Evolutionary conservation across 1,140 invertebrate genomes (phyloP), one percentile per base, ranked within the genome.

Genomic region (Mycetomoellerius zeteki): DNA sequence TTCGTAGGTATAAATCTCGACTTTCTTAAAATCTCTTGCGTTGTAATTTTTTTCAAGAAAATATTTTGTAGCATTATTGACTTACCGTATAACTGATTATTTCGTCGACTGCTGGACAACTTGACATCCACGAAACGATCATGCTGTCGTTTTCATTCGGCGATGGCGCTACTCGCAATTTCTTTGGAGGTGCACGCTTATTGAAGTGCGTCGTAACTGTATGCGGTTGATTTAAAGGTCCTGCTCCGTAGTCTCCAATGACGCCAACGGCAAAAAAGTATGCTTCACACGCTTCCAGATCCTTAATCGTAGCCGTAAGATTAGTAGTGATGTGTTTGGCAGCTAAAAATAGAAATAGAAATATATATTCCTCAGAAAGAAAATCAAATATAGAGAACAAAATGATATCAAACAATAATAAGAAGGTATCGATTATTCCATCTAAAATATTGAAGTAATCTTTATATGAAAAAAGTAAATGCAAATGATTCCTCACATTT

Each of bases 181-280:
- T 94, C 87, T 97, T 97, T 10, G 97, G 97, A 8, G 96, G 95
- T 27, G 97, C 96, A 65, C 94, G 96, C 1, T 95, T 89, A 92
- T 97, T 96, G 84, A 96, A 96, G 78, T 96, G 95, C 0, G 98
- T 98, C 3, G 95, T 92, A 3, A 97, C 94, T n/a, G 93, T 94
- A 0, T 94, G 81, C 0, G 96, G 95, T 47, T 94, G 92, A 30
- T 95, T 96, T 16, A 98, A 92, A 7, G 97, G 97, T 6, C 98
- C 98, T 47, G 95, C 92, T 0, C 97, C 97, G 10, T 95, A 94
- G 14, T 96, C 96, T 50, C 96, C 90, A 4, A 60, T 94, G 2
- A 98, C 92, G 0, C 97, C 97, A n/a, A 98, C 96, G 12, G 96
- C 96, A 92, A 98, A 97, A 16, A 97, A 91, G 91, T 98, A 98